Conservation (phyloP, 2,888 invertebrate genomes). For the Drosophila imparisetae region DNA sequence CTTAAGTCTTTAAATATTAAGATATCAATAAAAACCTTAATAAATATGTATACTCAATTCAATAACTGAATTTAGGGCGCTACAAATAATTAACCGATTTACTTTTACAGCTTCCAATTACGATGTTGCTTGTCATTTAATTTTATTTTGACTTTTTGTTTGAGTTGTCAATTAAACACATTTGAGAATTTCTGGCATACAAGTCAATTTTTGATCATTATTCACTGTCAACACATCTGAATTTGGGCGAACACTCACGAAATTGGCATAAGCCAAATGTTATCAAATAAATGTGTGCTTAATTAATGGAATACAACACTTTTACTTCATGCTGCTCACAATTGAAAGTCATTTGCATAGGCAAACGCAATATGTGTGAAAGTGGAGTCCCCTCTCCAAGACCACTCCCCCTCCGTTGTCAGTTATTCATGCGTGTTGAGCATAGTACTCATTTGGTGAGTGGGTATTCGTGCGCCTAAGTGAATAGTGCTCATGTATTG, state of each 20-base stretch:
- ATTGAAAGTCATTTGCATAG: conserved; percentile 75
- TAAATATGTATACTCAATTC: neutral
- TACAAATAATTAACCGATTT: neutral
- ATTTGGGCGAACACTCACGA: conserved; percentile 39
- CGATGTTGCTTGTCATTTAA: neutral
- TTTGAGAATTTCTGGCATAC: conserved; percentile 19
- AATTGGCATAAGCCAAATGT: conserved; percentile 44
- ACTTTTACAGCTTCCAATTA: no score
- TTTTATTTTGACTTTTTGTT: conserved; percentile 38
- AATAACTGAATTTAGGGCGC: neutral
- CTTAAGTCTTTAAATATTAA: neutral
- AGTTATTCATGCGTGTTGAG: neutral
- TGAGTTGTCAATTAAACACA: conserved; percentile 28
- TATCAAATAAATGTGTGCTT: conserved; percentile 47
- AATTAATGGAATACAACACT: conserved; percentile 68
- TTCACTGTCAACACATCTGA: conserved; percentile 26
- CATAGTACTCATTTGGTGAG: conserved; percentile 4
- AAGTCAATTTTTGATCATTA: conserved; percentile 13
- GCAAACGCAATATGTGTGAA: conserved; percentile 31
- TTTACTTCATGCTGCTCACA: conserved; percentile 60
- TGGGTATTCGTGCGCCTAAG: conserved; percentile 18
- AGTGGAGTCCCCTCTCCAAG: conserved; percentile 24
- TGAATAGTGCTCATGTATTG: conserved; percentile 6
- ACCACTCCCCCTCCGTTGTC: neutral
- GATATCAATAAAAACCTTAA: neutral